These are phyloP conservation scores for Tortrix viridana DNA, from an alignment of 2,888 invertebrate genomes.

Conservation along the genomic window DNA sequence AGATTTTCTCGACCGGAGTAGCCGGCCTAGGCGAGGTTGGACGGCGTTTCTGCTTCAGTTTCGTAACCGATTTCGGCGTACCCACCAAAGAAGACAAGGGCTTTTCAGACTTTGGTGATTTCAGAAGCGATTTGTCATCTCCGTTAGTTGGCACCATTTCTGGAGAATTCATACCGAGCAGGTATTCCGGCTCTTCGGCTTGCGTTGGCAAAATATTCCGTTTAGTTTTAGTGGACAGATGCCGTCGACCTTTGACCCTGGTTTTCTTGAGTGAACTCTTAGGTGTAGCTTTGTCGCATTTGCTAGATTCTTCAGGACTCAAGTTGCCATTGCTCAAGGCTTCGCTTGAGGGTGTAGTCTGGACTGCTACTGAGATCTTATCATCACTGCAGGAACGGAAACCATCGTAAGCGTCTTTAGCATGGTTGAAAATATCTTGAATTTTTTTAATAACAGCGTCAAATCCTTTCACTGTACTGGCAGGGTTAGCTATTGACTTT, in stretches of 20 bases:
- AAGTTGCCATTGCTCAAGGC: slow-evolving; percentile 71
- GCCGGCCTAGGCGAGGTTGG: slow-evolving; percentile 75
- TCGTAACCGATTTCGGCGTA: slow-evolving; percentile 75
- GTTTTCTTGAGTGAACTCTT: slow-evolving; percentile 81
- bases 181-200: slow-evolving; percentile 72
- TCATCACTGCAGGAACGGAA: slow-evolving; percentile 66
- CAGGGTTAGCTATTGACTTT: slow-evolving; percentile 69
- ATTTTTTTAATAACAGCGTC: slow-evolving; percentile 73
- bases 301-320: slow-evolving; percentile 71
- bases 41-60: slow-evolving; percentile 71
- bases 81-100: slow-evolving; percentile 61
- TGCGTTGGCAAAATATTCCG: slow-evolving; percentile 74
- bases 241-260: slow-evolving; percentile 72
- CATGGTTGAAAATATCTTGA: slow-evolving; percentile 73
- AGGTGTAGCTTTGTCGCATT: slow-evolving; percentile 77
- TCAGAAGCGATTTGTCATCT: slow-evolving; percentile 60
- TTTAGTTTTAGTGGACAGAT: slow-evolving; percentile 73
- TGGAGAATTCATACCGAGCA: slow-evolving; percentile 78
- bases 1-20: slow-evolving; percentile 70
- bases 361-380: slow-evolving; percentile 73
- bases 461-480: slow-evolving; percentile 73
- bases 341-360: slow-evolving; percentile 64
- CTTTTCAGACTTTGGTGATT: slow-evolving; percentile 73
- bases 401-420: slow-evolving; percentile 63
- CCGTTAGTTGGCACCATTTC: slow-evolving; percentile 77